phyloP scores from a whole-genome alignment of 2,888 invertebrate species.

The Cryptus viduatorius region DNA sequence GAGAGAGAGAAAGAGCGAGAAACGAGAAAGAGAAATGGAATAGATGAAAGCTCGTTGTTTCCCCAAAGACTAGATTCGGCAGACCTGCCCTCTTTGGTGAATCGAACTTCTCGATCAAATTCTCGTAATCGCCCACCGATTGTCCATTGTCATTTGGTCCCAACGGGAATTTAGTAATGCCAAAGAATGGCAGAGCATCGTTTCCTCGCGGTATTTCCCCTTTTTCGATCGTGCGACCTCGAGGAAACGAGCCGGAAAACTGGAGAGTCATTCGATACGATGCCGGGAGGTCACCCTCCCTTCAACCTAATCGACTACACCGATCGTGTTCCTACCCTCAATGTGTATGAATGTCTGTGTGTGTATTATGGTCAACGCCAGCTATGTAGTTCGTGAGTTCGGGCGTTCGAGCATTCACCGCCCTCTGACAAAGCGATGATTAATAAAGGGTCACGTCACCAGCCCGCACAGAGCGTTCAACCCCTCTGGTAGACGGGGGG shows the following conservation, averaged over 20 bases:
- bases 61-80: neutral
- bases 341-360: slow-evolving; percentile 16
- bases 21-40: neutral
- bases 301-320: slow-evolving; percentile 56
- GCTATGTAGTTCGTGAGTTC: slow-evolving; percentile 40
- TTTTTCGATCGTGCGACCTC: slow-evolving; percentile 46
- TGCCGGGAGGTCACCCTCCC: slow-evolving; percentile 46
- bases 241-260: slow-evolving; percentile 67
- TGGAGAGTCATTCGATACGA: slow-evolving; percentile 72
- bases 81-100: neutral
- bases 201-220: slow-evolving; percentile 25
- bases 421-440: slow-evolving; percentile 66
- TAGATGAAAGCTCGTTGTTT: slow-evolving; percentile 19
- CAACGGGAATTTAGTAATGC: slow-evolving; percentile 1
- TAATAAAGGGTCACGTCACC: slow-evolving; percentile 67
- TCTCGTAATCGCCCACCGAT: slow-evolving; percentile 42
- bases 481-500: slow-evolving; percentile 22
- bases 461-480: slow-evolving; percentile 44
- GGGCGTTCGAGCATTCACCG: slow-evolving; percentile 44
- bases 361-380: slow-evolving; percentile 17
- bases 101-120: slow-evolving; percentile 40
- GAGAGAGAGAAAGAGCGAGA: neutral
- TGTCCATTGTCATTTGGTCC: slow-evolving; percentile 66
- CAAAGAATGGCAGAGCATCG: neutral
- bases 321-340: slow-evolving; percentile 55